Base-by-base conservation (phyloP, 2,797 vertebrate species). In the Chaenodraco wilsoni region DNA sequence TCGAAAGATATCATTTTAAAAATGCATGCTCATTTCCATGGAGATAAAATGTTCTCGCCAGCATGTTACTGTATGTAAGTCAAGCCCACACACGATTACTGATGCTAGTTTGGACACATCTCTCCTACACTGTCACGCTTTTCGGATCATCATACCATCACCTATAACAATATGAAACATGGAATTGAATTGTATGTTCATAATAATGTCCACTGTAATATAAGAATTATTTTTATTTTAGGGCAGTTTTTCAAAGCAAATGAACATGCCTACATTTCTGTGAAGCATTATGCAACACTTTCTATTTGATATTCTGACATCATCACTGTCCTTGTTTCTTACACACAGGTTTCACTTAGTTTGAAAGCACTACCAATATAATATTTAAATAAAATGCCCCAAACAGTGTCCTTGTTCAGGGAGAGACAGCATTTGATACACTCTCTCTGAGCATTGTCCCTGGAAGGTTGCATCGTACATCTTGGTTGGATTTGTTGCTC, bases 1-100 rank as follows among this genome's bases (percentile, higher is more conserved):
- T 67, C 12, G 66, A 68, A 69, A 50, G 52, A 65, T 9, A 3
- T 9, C 3, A 43, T 74, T 72, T 74, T 0, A 59, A 75, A 74
- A 61, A 82, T 55, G 52, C 31, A 67, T 77, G 45, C 54, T 72
- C 65, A 82, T 84, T 72, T 76, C 75, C 74, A 82, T 75, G 60
- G 69, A 74, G 84, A 77, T 78, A 49, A 77, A 59, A 64, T 61
- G 61, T 68, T 74, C 56, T 72, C 1, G 15, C 44, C 65, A 69
- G 17, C 54, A 65, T 81, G 58, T 66, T 74, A 63, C 66, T 62
- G 56, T 12, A 54, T 72, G 15, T 31, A 55, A 76, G 61, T 75
- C 83, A 73, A 76, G 58, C 77, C 83, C 75, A 87, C 79, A 69
- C 44, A 72, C 16, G 66, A 64, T 58, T 45, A 51, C 31, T 60